Percentiles rank a stretch among this genome's conserved stretches.
Conservation (phyloP, 2,113 vertebrate genomes). For the Petrocephalus zakoni region DNA sequence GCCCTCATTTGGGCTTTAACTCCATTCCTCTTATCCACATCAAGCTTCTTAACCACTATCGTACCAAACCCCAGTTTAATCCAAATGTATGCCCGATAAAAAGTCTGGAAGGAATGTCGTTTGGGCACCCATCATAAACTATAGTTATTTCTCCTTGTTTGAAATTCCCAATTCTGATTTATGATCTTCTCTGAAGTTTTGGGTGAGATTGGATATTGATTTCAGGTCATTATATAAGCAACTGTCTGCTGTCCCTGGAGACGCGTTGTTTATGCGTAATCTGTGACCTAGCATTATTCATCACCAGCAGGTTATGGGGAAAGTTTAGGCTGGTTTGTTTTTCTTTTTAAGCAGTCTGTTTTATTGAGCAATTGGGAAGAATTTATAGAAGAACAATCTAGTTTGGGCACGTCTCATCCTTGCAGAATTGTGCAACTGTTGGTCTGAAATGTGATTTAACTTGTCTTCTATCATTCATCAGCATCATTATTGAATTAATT, state of each 20-base stretch:
- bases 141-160: not conserved
- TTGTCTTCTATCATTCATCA: not conserved
- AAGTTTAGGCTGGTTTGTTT: not conserved
- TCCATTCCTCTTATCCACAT: not conserved
- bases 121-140: not conserved
- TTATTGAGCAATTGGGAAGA: constrained; percentile 12
- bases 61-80: not conserved
- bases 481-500: not conserved
- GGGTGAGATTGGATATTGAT: not conserved
- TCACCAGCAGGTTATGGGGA: not conserved
- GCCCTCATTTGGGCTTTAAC: not conserved
- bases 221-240: not conserved
- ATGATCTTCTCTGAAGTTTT: not conserved
- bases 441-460: not conserved
- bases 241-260: not conserved
- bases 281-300: not conserved
- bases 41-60: not conserved
- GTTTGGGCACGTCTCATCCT: not conserved
- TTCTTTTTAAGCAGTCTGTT: not conserved
- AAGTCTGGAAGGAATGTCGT: not conserved
- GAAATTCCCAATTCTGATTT: not conserved
- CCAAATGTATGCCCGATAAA: not conserved
- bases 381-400: not conserved
- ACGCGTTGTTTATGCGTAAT: not conserved
- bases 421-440: not conserved